A percentile compares a stretch with the other conserved stretches of the same genome.
These are phyloP conservation scores for Drosophila lini DNA, from an alignment of 1,140 invertebrate genomes.

Conservation along the genomic window DNA sequence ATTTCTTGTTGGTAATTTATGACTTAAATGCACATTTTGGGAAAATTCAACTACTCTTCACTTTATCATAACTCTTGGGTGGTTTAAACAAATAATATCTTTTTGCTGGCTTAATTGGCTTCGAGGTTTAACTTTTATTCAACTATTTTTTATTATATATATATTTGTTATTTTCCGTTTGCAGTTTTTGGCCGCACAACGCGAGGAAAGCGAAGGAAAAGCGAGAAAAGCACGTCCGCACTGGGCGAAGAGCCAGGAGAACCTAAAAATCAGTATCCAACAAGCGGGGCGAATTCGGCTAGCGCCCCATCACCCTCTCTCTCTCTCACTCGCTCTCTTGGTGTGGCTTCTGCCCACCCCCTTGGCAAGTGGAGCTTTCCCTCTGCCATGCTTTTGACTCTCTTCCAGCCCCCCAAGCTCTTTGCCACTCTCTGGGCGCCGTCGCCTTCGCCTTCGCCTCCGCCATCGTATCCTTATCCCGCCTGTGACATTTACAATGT, in stretches of 20 bases:
- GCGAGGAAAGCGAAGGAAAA: constrained; percentile 19
- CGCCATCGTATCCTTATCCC: constrained; percentile 24
- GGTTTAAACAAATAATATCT: constrained; percentile 42
- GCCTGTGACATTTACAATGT: constrained; percentile 73
- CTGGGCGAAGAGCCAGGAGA: constrained; percentile 76
- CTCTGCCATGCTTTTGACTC: constrained; percentile 11
- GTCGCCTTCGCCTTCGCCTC: constrained; percentile 49
- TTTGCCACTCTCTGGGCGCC: constrained; percentile 52
- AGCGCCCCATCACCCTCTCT: constrained; percentile 12
- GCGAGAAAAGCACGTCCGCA: constrained; percentile 73
- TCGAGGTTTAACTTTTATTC: constrained; percentile 4
- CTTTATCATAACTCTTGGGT: neutral
- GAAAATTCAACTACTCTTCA: constrained; percentile 18
- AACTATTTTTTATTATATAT: neutral
- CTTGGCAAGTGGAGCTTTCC: constrained; percentile 1
- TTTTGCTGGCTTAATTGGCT: constrained; percentile 42
- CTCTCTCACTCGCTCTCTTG: neutral
- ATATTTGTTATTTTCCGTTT: constrained; percentile 34
- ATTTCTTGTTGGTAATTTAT: constrained; percentile 11
- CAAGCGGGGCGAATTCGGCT: constrained; percentile 34
- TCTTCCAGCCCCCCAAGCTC: constrained; percentile 22
- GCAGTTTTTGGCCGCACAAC: constrained; percentile 44
- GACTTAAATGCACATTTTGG: constrained; percentile 49
- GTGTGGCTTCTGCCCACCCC: neutral
- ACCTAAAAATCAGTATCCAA: constrained; percentile 77